Percentiles rank a stretch among this genome's conserved stretches.
Conservation (phyloP, 2,797 vertebrate genomes). For the Lutjanus campechanus region DNA sequence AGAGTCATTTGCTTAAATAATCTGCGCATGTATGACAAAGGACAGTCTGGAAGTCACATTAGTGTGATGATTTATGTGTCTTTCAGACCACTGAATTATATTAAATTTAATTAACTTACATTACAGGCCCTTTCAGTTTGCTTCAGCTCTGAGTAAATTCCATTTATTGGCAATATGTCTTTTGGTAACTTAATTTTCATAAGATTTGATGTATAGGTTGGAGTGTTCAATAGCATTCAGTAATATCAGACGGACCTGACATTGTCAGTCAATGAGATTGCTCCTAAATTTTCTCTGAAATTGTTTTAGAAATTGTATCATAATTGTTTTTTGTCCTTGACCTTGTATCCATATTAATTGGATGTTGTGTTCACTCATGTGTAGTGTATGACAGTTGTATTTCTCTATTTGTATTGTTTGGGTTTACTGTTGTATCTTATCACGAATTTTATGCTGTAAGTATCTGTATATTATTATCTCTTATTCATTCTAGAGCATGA, state of each 20-base stretch:
- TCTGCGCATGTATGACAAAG: not conserved
- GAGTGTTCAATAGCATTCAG: not conserved
- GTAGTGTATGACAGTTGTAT: too few relatives aligned
- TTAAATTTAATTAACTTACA: not conserved
- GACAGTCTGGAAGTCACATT: slow-evolving; percentile 13
- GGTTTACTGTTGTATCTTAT: too few relatives aligned
- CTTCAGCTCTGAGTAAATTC: not conserved
- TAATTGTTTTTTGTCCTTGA: too few relatives aligned
- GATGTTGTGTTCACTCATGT: too few relatives aligned
- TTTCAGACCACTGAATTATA: not conserved
- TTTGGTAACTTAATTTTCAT: not conserved
- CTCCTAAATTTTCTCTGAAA: too few relatives aligned
- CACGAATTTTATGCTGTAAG: not conserved
- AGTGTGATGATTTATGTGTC: not conserved
- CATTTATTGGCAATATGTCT: slow-evolving; percentile 4
- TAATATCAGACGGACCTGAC: not conserved
- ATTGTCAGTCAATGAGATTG: too few relatives aligned
- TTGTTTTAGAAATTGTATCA: too few relatives aligned
- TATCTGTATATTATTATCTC: not conserved
- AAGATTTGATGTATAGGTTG: not conserved
- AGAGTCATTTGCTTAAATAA: not conserved
- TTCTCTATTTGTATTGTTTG: too few relatives aligned
- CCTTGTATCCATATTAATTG: too few relatives aligned
- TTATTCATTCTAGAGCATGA: not conserved
- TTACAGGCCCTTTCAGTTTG: not conserved